Conservation (phyloP, 2,797 vertebrate species). For the Rhinoraja longicauda region DNA sequence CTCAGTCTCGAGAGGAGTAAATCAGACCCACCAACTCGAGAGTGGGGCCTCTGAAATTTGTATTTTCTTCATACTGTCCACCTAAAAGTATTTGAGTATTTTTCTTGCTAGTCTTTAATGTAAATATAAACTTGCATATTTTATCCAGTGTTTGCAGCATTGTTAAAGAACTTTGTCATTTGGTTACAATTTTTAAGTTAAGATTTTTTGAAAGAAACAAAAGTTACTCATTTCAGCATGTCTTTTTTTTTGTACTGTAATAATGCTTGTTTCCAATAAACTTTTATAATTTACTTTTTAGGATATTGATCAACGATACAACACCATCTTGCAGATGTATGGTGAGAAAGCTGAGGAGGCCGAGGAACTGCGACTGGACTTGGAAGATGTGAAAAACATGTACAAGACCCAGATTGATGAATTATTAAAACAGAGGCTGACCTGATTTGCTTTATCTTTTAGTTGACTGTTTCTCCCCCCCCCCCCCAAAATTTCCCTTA, state of each 20-base stretch:
- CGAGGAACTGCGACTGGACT: slow-evolving; percentile 86
- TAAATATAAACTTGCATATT: not conserved
- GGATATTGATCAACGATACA: slow-evolving; percentile 96
- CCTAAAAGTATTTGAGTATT: not conserved
- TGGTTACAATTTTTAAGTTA: not conserved
- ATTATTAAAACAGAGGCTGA: slow-evolving; percentile 72
- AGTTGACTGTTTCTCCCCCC: not conserved
- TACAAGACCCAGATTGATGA: slow-evolving; percentile 97
- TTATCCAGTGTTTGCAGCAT: not conserved
- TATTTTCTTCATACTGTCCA: not conserved
- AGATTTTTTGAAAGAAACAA: not conserved
- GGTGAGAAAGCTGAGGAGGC: slow-evolving; percentile 97
- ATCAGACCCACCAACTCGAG: not conserved
- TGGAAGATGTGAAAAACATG: slow-evolving; percentile 98
- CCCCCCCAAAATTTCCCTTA: not conserved
- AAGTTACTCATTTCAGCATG: not conserved
- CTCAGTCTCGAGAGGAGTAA: not conserved
- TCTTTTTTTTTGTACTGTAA: not conserved
- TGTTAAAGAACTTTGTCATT: not conserved
- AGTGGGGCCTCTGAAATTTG: not conserved
- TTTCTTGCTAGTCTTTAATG: not conserved
- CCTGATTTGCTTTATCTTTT: slow-evolving; percentile 46
- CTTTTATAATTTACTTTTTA: slow-evolving; percentile 50
- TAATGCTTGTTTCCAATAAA: not conserved
- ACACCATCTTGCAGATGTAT: slow-evolving; percentile 98